Evolutionary conservation across 2,113 vertebrate genomes (phyloP).

Genomic region (Menura novaehollandiae): DNA sequence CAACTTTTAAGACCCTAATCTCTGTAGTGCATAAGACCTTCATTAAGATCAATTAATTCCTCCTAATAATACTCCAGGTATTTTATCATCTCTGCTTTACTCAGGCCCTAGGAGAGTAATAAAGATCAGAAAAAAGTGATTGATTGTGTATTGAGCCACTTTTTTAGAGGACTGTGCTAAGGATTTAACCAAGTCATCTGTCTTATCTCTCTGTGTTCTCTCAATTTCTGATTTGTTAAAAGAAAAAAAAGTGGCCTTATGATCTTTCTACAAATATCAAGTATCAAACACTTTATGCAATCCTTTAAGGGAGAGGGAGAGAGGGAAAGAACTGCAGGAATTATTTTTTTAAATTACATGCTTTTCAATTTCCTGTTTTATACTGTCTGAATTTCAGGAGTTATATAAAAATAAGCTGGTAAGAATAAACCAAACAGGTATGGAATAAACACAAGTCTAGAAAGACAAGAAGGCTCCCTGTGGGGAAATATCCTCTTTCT

Average conservation of each 20-base stretch:
- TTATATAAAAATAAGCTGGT: background rate
- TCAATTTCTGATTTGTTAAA: background rate
- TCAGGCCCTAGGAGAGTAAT: background rate
- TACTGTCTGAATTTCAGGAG: background rate
- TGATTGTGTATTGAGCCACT: background rate
- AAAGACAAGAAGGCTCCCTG: background rate
- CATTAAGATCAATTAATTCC: background rate
- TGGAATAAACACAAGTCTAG: background rate
- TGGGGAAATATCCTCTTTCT: background rate
- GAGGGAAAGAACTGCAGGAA: background rate
- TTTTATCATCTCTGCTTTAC: background rate
- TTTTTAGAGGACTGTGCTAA: background rate
- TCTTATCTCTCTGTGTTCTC: background rate
- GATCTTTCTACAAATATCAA: background rate
- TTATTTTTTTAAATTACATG: background rate
- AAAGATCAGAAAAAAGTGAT: background rate
- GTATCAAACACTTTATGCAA: background rate
- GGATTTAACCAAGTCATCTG: background rate
- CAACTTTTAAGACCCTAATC: background rate
- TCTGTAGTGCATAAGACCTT: background rate
- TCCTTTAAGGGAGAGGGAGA: background rate
- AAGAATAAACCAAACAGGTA: background rate
- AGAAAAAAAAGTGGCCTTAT: background rate
- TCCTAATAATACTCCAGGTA: background rate
- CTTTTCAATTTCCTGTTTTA: background rate